Evolutionary conservation across 2,113 vertebrate species (phyloP).

Genomic region (Lota lota): DNA sequence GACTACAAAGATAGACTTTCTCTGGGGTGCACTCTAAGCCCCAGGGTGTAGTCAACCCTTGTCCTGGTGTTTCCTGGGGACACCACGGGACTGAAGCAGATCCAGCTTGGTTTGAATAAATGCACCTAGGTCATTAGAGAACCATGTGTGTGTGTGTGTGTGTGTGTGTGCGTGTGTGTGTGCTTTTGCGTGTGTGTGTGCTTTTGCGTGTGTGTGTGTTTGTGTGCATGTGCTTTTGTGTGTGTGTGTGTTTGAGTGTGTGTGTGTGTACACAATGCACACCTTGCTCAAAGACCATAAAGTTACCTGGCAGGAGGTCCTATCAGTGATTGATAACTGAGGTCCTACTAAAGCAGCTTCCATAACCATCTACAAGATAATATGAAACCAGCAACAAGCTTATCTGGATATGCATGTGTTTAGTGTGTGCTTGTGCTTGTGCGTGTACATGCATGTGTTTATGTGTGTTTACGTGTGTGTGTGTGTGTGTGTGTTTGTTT

Average conservation of each 20-base stretch:
- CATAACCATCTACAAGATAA: constrained; percentile 37
- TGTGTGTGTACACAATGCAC: constrained; percentile 48
- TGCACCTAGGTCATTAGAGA: too few species aligned
- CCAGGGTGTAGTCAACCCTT: too few species aligned
- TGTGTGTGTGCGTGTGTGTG: not conserved
- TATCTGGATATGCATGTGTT: not conserved
- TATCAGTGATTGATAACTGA: constrained; percentile 65
- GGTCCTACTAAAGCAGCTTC: constrained; percentile 40
- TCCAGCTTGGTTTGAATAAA: too few species aligned
- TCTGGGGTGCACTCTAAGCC: too few species aligned
- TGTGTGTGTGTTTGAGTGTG: too few species aligned
- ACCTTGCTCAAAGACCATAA: constrained; percentile 62
- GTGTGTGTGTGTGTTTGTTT: not conserved
- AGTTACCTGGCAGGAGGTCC: constrained; percentile 36
- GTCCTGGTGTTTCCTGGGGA: too few species aligned
- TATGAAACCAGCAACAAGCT: not conserved
- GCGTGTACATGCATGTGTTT: not conserved
- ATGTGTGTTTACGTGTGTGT: not conserved
- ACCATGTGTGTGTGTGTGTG: too few species aligned
- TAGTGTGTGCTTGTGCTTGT: not conserved
- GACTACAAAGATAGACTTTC: too few species aligned
- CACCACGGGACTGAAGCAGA: too few species aligned
- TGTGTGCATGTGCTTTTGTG: not conserved
- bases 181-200: constrained; percentile 6
- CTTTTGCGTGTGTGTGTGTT: constrained; percentile 10